Base-by-base conservation (phyloP, 2,113 vertebrate genomes). In the Trinectes maculatus region DNA sequence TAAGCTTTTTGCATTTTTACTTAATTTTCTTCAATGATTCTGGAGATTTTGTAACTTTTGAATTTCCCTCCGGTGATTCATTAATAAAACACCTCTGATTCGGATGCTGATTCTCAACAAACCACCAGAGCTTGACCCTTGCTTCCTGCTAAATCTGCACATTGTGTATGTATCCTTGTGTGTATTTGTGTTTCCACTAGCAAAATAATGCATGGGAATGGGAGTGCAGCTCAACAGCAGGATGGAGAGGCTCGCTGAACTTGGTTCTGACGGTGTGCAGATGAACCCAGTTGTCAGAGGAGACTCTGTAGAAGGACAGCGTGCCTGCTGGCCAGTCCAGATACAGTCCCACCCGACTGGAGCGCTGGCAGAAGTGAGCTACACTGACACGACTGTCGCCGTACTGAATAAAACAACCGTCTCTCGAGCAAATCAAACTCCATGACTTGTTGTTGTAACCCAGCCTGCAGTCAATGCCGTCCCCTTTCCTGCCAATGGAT, bases 241-340 rank as follows among this genome's bases (percentile, higher is more conserved):
- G 58, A 52, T 79, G 77, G 25, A 90, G 48, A 1, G 53, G 51
- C 5, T 68, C 2, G 0, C 1, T 71, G 62, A 86, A 87, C 1
- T 0, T n/a, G 1, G 11, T 3, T 18, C n/a, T 54, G 66, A 56
- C 87, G 29, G 71, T 86, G 11, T 75, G 10, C 1, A 79, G 54
- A 54, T 7, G 64, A 37, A 12, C 59, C 39, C 1, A 21, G n/a
- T 24, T 81, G 18, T 76, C 68, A 2, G 62, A 51, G 11, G 48
- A 58, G 28, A 74, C 82, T 42, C 71, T 81, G 68, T 85, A 90
- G 69, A 84, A 89, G 9, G 82, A 80, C 34, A 89, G 37, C 36
- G 39, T 76, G 3, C 75, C 78, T 13, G 51, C 10, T 1, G 51
- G 24, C 26, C 16, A 6, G 8, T 87, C 80, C 6, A 90, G 62